phyloP scores from a whole-genome alignment of 2,797 vertebrate genomes.

The Bradypodion ventrale region DNA sequence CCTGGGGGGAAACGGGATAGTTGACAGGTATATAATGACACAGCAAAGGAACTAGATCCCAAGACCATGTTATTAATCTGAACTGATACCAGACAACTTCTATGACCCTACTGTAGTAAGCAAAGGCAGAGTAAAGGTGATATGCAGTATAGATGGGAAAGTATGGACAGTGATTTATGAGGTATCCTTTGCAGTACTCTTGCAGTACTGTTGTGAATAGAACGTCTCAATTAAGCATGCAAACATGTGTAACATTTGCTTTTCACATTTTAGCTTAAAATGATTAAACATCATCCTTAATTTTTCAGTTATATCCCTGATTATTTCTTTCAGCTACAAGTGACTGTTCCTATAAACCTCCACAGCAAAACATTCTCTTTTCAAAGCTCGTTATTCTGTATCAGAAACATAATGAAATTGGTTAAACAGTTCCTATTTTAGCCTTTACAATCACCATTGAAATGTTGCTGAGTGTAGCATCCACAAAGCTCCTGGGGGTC shows the following conservation, averaged over 20 bases:
- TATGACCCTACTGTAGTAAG: background rate
- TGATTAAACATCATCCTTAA: background rate
- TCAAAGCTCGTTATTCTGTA: background rate
- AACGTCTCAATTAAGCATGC: background rate
- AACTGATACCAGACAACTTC: too few species aligned
- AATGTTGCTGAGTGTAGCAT: constrained; percentile 33
- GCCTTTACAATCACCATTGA: constrained; percentile 15
- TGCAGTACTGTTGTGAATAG: background rate
- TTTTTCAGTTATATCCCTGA: background rate
- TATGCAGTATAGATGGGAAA: background rate
- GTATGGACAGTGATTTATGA: background rate
- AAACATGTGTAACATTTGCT: background rate
- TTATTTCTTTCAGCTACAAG: constrained; percentile 2
- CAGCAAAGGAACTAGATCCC: too few species aligned
- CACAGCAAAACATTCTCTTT: background rate
- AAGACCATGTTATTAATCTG: too few species aligned
- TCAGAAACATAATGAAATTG: constrained; percentile 17
- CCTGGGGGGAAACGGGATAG: too few species aligned
- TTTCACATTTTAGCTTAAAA: background rate
- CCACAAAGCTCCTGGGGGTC: constrained; percentile 3
- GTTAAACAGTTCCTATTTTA: constrained; percentile 9
- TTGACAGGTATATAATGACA: too few species aligned
- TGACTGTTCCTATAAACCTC: background rate
- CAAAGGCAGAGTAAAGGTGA: background rate
- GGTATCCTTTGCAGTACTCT: background rate